Conservation (phyloP, 2,888 invertebrate species). For the Brenthis daphne region DNA sequence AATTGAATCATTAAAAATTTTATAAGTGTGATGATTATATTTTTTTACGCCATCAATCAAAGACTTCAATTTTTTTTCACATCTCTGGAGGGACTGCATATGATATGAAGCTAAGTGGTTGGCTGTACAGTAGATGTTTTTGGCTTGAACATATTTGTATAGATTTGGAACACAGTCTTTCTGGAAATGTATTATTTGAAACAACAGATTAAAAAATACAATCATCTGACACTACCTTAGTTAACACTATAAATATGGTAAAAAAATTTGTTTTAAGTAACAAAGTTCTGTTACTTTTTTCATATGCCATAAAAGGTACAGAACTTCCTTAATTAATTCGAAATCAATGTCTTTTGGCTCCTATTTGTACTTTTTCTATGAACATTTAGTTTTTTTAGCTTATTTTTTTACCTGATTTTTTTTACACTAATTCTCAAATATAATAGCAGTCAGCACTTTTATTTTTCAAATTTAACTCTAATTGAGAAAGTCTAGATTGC, state of each 20-base stretch:
- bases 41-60: conserved; percentile 31
- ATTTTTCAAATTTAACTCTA: conserved; percentile 7
- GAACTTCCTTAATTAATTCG: conserved; percentile 29
- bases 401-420: conserved; percentile 69
- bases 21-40: conserved; percentile 52
- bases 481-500: conserved; percentile 25
- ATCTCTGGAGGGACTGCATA: conserved; percentile 49
- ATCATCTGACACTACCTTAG: conserved; percentile 54
- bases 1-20: conserved; percentile 47
- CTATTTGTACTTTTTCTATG: conserved; percentile 36
- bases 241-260: conserved; percentile 60
- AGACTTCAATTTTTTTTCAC: conserved; percentile 13
- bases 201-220: conserved; percentile 45
- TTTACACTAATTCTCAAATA: conserved; percentile 50
- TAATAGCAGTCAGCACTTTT: conserved; percentile 31
- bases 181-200: conserved; percentile 12
- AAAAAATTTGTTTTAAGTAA: conserved; percentile 72
- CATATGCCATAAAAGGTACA: conserved; percentile 16
- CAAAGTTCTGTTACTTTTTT: conserved; percentile 52
- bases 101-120: conserved; percentile 63
- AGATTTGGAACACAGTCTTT: conserved; percentile 44
- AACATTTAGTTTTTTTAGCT: conserved; percentile 67
- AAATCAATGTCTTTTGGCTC: conserved; percentile 33
- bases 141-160: conserved; percentile 69
- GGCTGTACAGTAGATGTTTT: conserved; percentile 76